Base-by-base conservation (phyloP, 2,113 vertebrate genomes). In the Terrapene triunguis region DNA sequence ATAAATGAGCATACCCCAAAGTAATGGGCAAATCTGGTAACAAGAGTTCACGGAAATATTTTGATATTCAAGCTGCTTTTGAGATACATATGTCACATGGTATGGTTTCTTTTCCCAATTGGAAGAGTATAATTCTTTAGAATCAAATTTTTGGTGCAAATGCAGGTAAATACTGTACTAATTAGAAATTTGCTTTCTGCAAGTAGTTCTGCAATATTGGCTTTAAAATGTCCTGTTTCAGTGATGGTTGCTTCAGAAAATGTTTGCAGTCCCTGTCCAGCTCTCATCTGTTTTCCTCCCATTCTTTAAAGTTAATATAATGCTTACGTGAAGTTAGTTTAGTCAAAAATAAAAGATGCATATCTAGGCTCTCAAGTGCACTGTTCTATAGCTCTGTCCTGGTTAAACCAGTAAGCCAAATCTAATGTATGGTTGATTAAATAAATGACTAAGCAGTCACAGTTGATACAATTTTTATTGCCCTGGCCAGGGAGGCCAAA, bases 31-130 rank as follows among this genome's bases (percentile, higher is more conserved):
- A 44, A 44, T 44, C 44, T 6, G 6, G 44, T 44, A 44, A 44
- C 44, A 44, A 44, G 44, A 89, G 94, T 95, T 95, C 95, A 88
- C 83, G 88, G 89, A 90, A 93, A 91, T 90, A 93, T 93, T 89
- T 74, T 93, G 87, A 25, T 95, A 80, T 94, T 96, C 80, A 92
- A 50, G 85, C 78, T 91, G 93, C 97, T 96, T 95, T 95, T 93
- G 53, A 59, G 72, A 84, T 72, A 80, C 51, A 44, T 84, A 78
- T 55, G 72, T 96, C 82, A 88, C 81, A 32, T 0, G 0, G 29
- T 72, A 19, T 62, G 84, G 51, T 89, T 95, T 92, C 55, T 95
- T 82, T 82, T 92, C 1, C 1, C 89, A 11, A 53, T n/a, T 10
- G 19, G 35, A 72, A 88, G 90, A 90, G 87, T 95, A 25, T 87